Percentiles rank a stretch among this genome's conserved stretches.
Conservation (phyloP, 2,797 vertebrate genomes). For the Nyctalus aviator region DNA sequence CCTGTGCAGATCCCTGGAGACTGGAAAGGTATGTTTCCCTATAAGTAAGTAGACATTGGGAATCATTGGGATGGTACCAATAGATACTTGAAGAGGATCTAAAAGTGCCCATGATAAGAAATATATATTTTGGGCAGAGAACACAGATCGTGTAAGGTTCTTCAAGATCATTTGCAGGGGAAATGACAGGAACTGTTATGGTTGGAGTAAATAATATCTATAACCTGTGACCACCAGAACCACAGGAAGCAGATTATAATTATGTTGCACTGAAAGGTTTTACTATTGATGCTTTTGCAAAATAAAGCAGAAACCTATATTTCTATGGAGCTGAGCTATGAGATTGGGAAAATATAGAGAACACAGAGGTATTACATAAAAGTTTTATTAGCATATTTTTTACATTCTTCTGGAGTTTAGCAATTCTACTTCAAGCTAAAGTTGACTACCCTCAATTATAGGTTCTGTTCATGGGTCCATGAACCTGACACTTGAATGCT, state of each 20-base stretch:
- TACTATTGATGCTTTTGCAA: neutral
- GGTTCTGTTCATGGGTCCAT: neutral
- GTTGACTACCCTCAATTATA: slow-evolving; percentile 32
- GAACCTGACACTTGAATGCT: slow-evolving; percentile 58
- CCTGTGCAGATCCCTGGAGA: neutral
- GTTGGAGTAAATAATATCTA: neutral
- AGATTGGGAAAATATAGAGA: neutral
- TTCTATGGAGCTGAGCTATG: neutral
- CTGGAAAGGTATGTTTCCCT: neutral
- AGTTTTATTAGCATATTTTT: neutral
- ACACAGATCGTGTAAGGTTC: neutral
- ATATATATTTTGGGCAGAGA: neutral
- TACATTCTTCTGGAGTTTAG: neutral
- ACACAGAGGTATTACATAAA: neutral
- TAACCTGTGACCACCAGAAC: neutral
- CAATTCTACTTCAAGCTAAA: slow-evolving; percentile 36
- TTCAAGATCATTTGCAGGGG: neutral
- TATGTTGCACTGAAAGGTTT: neutral
- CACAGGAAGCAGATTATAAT: neutral
- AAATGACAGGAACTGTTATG: neutral
- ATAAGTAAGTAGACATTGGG: neutral
- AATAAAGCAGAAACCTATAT: neutral
- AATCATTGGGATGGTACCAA: neutral
- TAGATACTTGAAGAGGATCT: neutral
- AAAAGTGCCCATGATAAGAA: neutral